These are phyloP conservation scores for Microtus richardsoni DNA, from an alignment of 2,113 vertebrate species.

Conservation along the genomic window DNA sequence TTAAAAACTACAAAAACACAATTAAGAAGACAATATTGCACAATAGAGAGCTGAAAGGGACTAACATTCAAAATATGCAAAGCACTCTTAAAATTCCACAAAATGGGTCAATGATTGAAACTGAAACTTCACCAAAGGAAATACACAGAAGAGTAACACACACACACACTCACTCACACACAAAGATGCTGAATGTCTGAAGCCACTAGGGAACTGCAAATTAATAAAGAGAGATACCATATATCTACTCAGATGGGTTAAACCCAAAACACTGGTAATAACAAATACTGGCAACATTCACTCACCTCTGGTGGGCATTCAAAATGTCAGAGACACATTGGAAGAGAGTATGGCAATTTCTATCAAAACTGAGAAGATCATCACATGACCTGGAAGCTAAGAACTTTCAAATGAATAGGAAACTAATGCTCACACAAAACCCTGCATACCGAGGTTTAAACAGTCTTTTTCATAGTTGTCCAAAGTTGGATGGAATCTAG, in stretches of 20 bases:
- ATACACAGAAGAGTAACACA: too few relatives aligned
- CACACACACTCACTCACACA: neutral
- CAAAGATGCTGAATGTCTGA: neutral
- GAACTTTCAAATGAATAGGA: neutral
- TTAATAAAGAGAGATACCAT: neutral
- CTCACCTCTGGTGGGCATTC: neutral
- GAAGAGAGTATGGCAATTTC: neutral
- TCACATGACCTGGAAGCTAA: neutral
- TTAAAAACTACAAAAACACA: too few relatives aligned
- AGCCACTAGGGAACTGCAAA: neutral
- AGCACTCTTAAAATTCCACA: too few relatives aligned
- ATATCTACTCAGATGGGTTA: neutral
- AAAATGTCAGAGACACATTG: neutral
- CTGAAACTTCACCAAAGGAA: too few relatives aligned
- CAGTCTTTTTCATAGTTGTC: neutral
- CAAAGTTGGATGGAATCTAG: neutral
- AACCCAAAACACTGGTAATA: neutral
- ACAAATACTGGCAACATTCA: neutral
- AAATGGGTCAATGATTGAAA: too few relatives aligned
- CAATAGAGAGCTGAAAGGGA: too few relatives aligned
- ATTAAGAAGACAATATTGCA: too few relatives aligned
- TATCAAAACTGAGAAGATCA: neutral
- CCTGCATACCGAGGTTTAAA: neutral
- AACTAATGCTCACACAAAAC: neutral
- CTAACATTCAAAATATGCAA: too few relatives aligned